These are phyloP conservation scores for Ormyrus pomaceus DNA, from an alignment of 2,888 invertebrate genomes.

Conservation along the genomic window DNA sequence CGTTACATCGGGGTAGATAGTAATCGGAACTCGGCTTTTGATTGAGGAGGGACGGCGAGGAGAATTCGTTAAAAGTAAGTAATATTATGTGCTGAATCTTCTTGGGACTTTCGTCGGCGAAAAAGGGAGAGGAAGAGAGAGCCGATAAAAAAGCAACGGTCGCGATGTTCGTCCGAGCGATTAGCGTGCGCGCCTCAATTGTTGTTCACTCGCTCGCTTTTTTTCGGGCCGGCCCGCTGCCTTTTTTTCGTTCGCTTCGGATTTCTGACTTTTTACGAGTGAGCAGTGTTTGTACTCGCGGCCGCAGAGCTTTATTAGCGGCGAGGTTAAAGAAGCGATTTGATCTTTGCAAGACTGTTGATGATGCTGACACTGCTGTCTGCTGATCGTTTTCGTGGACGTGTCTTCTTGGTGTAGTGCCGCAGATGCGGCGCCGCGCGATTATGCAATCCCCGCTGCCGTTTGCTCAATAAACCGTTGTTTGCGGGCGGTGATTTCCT, in stretches of 20 bases:
- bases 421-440: constrained; percentile 18
- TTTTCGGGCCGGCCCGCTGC: too few relatives aligned
- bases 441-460: constrained; percentile 49
- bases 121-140: constrained; percentile 54
- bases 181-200: too few relatives aligned
- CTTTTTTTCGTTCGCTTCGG: background rate
- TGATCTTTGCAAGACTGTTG: constrained; percentile 62
- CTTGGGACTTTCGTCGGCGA: background rate
- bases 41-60: too few relatives aligned
- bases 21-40: too few relatives aligned
- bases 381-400: constrained; percentile 41
- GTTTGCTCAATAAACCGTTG: background rate
- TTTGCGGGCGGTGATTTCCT: background rate
- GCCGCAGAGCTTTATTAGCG: too few relatives aligned
- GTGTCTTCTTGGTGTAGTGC: constrained; percentile 23
- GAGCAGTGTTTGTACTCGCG: background rate
- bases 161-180: too few relatives aligned
- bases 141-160: constrained; percentile 40
- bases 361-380: constrained; percentile 24
- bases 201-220: too few relatives aligned
- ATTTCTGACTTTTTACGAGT: background rate
- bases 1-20: too few relatives aligned
- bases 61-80: constrained; percentile 41
- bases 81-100: background rate
- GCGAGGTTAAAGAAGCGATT: too few relatives aligned